phyloP scores from a whole-genome alignment of 2,888 invertebrate genomes.

The Ennomos erosarius region DNA sequence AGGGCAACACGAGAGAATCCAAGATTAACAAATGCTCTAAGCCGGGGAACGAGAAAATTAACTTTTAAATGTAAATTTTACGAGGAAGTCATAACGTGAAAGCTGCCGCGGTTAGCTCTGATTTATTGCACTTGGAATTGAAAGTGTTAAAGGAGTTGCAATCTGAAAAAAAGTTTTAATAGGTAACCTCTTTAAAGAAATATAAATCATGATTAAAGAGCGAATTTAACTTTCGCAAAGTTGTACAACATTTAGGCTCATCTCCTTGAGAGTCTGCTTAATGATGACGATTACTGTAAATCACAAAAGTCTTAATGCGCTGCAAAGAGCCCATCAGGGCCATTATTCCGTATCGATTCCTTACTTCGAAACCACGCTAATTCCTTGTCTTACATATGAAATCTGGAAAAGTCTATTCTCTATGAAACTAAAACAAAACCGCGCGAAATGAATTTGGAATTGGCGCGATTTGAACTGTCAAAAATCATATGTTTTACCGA shows the following conservation, averaged over 20 bases:
- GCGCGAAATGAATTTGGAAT: no score
- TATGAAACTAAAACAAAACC: no score
- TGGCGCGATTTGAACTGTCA: no score
- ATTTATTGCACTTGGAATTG: slow-evolving; percentile 83
- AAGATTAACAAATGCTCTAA: slow-evolving; percentile 81
- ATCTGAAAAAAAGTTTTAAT: slow-evolving; percentile 84
- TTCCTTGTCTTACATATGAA: no score
- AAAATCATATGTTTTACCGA: no score
- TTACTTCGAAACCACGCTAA: no score
- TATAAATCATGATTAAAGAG: slow-evolving; percentile 80
- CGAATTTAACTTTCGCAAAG: slow-evolving; percentile 72
- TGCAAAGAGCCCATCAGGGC: slow-evolving; percentile 42
- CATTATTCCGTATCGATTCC: no score
- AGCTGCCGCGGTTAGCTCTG: slow-evolving; percentile 82
- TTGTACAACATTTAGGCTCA: slow-evolving; percentile 74
- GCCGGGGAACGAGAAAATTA: slow-evolving; percentile 78
- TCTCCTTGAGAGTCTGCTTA: slow-evolving; percentile 72
- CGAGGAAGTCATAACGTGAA: slow-evolving; percentile 83
- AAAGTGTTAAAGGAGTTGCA: slow-evolving; percentile 84
- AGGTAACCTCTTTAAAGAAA: slow-evolving; percentile 82
- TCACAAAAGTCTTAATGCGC: slow-evolving; percentile 63
- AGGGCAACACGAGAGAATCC: slow-evolving; percentile 64
- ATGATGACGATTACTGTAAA: slow-evolving; percentile 68
- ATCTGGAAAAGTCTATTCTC: no score
- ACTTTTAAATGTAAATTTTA: slow-evolving; percentile 85